These are phyloP conservation scores for Onychomys torridus DNA, from an alignment of 2,797 vertebrate species.

Conservation along the genomic window DNA sequence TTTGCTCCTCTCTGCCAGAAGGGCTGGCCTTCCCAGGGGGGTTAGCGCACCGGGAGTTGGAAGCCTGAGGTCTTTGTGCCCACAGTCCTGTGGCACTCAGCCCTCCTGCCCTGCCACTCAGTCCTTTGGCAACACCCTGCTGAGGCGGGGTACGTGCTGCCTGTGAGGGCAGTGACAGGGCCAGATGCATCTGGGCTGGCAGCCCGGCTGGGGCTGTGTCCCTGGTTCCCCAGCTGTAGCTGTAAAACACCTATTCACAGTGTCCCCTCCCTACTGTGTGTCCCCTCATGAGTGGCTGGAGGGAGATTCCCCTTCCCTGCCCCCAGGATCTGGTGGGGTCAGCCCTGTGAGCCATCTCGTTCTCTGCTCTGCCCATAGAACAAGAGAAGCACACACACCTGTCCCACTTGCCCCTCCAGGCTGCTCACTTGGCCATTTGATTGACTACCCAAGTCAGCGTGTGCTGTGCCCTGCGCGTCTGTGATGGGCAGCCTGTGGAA, in stretches of 20 bases:
- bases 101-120: background rate
- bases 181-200: background rate
- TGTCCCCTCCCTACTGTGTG: background rate
- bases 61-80: background rate
- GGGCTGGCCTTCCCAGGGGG: background rate
- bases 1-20: background rate
- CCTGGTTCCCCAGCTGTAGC: too few species aligned
- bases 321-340: rapidly evolving
- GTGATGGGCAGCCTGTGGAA: background rate
- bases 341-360: background rate
- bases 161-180: background rate
- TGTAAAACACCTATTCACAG: background rate
- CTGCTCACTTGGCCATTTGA: rapidly evolving
- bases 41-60: too few species aligned
- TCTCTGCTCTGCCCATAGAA: background rate
- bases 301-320: rapidly evolving
- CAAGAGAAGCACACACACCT: rapidly evolving
- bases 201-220: background rate
- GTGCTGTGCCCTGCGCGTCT: rapidly evolving
- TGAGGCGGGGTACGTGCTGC: rapidly evolving
- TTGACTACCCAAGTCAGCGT: rapidly evolving
- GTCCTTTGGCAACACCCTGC: background rate
- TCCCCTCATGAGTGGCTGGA: background rate
- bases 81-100: background rate
- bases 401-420: too few species aligned